phyloP scores from a whole-genome alignment of 2,113 vertebrate genomes.

The Lutjanus erythropterus region DNA sequence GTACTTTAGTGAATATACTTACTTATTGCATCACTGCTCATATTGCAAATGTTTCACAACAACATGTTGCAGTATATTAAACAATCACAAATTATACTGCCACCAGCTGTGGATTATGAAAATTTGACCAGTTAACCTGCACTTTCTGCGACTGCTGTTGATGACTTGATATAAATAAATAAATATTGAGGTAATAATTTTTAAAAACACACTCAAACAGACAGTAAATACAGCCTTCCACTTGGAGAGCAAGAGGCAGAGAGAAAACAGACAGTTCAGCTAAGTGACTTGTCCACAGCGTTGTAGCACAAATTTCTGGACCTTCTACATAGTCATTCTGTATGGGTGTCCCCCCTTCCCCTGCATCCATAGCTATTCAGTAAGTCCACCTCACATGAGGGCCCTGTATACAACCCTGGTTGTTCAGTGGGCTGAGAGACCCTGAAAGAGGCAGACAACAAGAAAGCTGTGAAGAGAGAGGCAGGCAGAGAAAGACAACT shows the following conservation, averaged over 20 bases:
- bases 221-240: neutral
- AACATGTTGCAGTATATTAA: neutral
- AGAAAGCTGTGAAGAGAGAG: neutral
- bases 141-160: neutral
- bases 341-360: no score
- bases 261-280: neutral
- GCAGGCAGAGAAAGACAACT: constrained; percentile 1
- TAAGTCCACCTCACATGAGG: no score
- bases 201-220: neutral
- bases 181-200: neutral
- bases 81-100: no score
- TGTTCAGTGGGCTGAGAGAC: neutral
- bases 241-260: neutral
- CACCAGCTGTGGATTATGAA: no score
- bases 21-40: neutral
- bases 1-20: no score
- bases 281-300: no score
- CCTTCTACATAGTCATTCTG: no score
- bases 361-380: no score
- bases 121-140: neutral
- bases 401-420: no score
- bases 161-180: neutral
- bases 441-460: constrained; percentile 5
- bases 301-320: no score
- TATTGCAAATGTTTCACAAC: neutral